Base-by-base conservation (phyloP, 2,113 vertebrate species). In the Megaceryle torquata region DNA sequence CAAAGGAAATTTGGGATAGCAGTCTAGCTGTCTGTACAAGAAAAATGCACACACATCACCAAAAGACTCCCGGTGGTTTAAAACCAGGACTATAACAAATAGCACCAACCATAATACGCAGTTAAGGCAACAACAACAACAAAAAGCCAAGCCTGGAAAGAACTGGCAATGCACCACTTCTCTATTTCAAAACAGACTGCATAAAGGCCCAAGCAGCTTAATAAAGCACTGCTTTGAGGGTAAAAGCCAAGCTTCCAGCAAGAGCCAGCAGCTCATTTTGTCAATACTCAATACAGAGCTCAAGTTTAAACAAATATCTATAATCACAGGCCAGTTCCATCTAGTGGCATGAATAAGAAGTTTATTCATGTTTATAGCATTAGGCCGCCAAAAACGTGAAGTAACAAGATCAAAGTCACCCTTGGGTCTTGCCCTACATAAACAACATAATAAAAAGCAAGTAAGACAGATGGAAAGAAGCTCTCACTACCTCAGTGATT, bases 381-480 rank as follows among this genome's bases (percentile, higher is more conserved):
- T 4, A 53, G 57, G 80, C 69, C 0, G 3, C 86, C 88, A 84
- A 86, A 65, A 57, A 82, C 2, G 44, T 25, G 64, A 90, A 68
- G 64, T 24, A 91, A 93, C 86, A 91, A 94, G 86, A 94, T 91
- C 92, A 96, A 91, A 96, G 88, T 75, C 80, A 90, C 81, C 81
- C 77, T 43, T 68, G 86, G 86, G 88, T 88, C 92, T 68, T 89
- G 88, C 86, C 91, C 95, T 95, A 95, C 74, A 89, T 82, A 90
- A 95, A 93, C 91, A 96, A 57, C 57, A 76, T 31, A 29, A 93
- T 64, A 79, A 95, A 85, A 88, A 84, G 51, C 43, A 92, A 88
- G 86, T 46, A 75, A 92, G 64, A 64, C 78, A 91, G 86, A 74
- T 53, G 65, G 89, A 86, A 74, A 82, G 83, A 56, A 86, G 65